phyloP scores from a whole-genome alignment of 2,113 vertebrate species.

The Saccopteryx bilineata region DNA sequence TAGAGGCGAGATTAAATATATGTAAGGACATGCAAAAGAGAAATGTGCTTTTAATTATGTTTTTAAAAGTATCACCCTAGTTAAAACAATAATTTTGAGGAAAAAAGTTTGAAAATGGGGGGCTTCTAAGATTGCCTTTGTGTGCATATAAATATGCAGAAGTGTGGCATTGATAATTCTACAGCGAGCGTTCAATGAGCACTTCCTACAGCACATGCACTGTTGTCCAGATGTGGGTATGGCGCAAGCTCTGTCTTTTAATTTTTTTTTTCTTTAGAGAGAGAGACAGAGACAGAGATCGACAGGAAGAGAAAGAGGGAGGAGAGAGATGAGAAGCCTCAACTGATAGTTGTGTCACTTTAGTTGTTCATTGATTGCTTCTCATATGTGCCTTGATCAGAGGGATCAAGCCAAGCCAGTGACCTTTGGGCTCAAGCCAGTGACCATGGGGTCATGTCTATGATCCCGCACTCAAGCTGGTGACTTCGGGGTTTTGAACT shows the following conservation, averaged over 20 bases:
- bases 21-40: constrained; percentile 33
- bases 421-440: no score
- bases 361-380: no score
- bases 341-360: no score
- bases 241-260: not conserved
- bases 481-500: no score
- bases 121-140: not conserved
- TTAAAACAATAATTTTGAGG: constrained; percentile 48
- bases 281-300: no score
- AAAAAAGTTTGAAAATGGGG: constrained; percentile 17
- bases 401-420: no score
- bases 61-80: constrained; percentile 7
- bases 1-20: constrained; percentile 48
- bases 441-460: no score
- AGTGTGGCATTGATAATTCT: not conserved
- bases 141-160: not conserved
- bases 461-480: no score
- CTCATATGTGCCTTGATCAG: no score
- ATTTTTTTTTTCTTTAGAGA: no score
- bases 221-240: not conserved
- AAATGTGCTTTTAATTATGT: constrained; percentile 7
- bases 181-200: not conserved
- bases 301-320: no score
- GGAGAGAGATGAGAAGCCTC: no score
- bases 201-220: not conserved